Evolutionary conservation across 2,888 invertebrate genomes (phyloP).

Genomic region (Acanthoscelides obtectus): DNA sequence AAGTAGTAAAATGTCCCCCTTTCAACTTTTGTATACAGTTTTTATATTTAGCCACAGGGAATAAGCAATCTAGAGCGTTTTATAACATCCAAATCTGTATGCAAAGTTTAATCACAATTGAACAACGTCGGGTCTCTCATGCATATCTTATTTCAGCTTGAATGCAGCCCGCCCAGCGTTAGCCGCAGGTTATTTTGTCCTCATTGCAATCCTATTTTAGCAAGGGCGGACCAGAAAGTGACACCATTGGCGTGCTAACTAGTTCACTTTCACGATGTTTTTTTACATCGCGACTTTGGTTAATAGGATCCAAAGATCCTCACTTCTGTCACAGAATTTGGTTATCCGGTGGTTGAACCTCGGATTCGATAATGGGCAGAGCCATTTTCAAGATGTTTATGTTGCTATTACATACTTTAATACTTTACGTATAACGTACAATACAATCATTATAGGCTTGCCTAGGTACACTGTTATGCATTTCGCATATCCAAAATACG

Average conservation of each 20-base stretch:
- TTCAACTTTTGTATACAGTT: background rate
- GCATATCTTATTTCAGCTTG: constrained; percentile 26
- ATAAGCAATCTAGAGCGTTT: background rate
- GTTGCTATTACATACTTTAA: too few species aligned
- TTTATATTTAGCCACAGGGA: background rate
- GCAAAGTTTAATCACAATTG: constrained; percentile 1
- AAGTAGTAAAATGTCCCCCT: background rate
- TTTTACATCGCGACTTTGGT: too few species aligned
- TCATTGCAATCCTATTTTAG: background rate
- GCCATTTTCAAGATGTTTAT: too few species aligned
- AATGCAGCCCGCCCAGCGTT: constrained; percentile 17
- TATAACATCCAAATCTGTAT: background rate
- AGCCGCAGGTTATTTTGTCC: constrained; percentile 15
- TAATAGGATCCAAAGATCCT: too few species aligned
- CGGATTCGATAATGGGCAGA: too few species aligned
- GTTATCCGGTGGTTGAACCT: too few species aligned
- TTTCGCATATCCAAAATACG: too few species aligned
- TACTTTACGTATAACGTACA: too few species aligned
- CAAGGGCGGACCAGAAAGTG: background rate
- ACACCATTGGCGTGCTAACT: background rate
- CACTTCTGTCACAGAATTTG: too few species aligned
- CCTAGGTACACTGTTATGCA: too few species aligned
- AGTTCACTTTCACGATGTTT: too few species aligned
- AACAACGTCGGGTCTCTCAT: constrained; percentile 23
- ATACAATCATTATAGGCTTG: too few species aligned